Evolutionary conservation across 2,888 invertebrate species (phyloP).

Genomic region (Dryocosmus kuriphilus): DNA sequence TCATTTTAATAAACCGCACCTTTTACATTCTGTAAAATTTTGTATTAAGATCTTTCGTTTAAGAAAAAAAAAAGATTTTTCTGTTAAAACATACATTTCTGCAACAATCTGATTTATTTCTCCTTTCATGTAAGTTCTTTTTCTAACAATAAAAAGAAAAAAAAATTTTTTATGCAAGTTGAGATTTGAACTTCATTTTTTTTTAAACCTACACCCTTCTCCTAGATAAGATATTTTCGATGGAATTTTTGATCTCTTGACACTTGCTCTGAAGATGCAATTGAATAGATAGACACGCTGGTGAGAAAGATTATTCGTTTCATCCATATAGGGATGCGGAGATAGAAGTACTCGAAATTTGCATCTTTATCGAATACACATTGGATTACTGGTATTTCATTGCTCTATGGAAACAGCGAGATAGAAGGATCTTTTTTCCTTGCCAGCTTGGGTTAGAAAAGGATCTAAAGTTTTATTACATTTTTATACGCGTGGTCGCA

Average conservation of each 20-base stretch:
- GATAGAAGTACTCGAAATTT: conserved; percentile 53
- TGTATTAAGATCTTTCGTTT: no score
- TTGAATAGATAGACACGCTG: not conserved
- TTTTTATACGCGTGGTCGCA: conserved; percentile 23
- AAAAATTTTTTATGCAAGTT: no score
- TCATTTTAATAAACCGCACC: no score
- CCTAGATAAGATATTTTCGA: not conserved
- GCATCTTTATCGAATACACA: conserved; percentile 63
- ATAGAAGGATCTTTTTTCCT: conserved; percentile 3
- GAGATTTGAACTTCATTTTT: no score
- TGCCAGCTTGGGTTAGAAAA: conserved; percentile 6
- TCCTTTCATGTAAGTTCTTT: no score
- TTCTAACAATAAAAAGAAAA: no score
- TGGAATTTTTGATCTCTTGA: not conserved
- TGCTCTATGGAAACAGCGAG: conserved; percentile 43
- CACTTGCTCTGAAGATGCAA: not conserved
- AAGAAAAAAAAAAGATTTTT: no score
- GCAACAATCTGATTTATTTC: no score
- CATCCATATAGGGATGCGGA: not conserved
- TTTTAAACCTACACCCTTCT: no score
- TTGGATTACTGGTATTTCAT: conserved; percentile 55
- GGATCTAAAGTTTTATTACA: conserved; percentile 18
- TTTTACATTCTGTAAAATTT: no score
- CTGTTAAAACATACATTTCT: no score
- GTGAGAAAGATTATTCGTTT: not conserved